phyloP scores from a whole-genome alignment of 2,888 invertebrate species.

The Tricholauxania praeusta region DNA sequence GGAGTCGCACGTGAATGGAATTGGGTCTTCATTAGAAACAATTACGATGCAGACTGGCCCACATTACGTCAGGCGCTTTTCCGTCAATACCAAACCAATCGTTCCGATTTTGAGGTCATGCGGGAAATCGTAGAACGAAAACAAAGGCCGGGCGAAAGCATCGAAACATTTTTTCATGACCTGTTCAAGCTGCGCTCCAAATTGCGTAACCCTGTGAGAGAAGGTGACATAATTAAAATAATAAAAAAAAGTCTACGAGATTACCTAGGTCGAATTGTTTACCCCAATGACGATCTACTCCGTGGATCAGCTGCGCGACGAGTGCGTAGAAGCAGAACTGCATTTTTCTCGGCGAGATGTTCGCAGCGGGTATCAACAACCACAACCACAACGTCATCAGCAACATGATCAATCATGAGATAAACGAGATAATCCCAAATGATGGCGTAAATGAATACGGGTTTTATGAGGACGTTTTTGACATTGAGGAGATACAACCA shows the following conservation, averaged over 20 bases:
- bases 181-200: not conserved
- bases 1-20: too few relatives aligned
- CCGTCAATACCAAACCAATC: not conserved
- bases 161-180: slow-evolving; percentile 21
- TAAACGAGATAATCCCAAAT: not conserved
- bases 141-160: too few relatives aligned
- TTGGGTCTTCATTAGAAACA: too few relatives aligned
- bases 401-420: too few relatives aligned
- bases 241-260: slow-evolving; percentile 21
- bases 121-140: slow-evolving; percentile 21
- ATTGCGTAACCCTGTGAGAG: slow-evolving; percentile 3
- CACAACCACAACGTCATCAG: not conserved
- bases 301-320: slow-evolving; percentile 12
- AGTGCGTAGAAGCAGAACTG: too few relatives aligned
- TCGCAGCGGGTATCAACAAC: too few relatives aligned
- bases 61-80: slow-evolving; percentile 5
- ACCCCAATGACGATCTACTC: slow-evolving; percentile 1
- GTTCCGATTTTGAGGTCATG: slow-evolving; percentile 27
- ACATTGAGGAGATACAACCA: not conserved
- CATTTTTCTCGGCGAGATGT: too few relatives aligned
- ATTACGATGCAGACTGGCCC: too few relatives aligned
- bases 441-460: too few relatives aligned
- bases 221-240: slow-evolving; percentile 16
- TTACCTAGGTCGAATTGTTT: slow-evolving; percentile 11
- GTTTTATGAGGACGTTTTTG: not conserved